Evolutionary conservation across 2,888 invertebrate species (phyloP).

Genomic region (Tenthredo notha): DNA sequence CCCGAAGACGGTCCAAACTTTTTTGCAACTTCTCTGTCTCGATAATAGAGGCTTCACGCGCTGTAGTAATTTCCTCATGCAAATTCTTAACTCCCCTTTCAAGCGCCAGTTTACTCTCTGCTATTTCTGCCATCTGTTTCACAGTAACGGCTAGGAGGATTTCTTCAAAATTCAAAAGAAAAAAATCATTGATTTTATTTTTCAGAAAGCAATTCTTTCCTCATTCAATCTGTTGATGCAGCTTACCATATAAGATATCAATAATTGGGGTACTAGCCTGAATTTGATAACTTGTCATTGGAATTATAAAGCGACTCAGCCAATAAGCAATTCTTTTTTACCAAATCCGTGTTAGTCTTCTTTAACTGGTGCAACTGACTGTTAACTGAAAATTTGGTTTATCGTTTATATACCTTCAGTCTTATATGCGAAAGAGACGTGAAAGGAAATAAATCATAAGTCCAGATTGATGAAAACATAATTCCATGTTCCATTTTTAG

Average conservation of each 20-base stretch:
- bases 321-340: conserved; percentile 6
- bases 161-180: conserved; percentile 56
- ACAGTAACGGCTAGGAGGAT: conserved; percentile 61
- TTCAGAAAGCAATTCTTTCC: background rate
- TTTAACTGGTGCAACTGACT: background rate
- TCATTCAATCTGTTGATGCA: background rate
- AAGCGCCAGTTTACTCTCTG: conserved; percentile 63
- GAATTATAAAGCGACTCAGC: background rate
- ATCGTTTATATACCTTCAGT: background rate
- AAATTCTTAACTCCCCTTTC: conserved; percentile 59
- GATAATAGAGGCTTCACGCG: conserved; percentile 51
- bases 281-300: conserved; percentile 4
- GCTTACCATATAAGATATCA: background rate
- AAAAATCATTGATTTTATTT: background rate
- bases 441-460: background rate
- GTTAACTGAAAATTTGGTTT: background rate
- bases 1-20: conserved; percentile 54
- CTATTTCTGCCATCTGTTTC: conserved; percentile 60
- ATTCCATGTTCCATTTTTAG: background rate
- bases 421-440: background rate
- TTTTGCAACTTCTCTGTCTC: conserved; percentile 49
- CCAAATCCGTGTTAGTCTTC: background rate
- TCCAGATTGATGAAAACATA: background rate
- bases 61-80: conserved; percentile 54
- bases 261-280: background rate